phyloP scores from a whole-genome alignment of 2,888 invertebrate genomes.

The Plagiodera versicolora region DNA sequence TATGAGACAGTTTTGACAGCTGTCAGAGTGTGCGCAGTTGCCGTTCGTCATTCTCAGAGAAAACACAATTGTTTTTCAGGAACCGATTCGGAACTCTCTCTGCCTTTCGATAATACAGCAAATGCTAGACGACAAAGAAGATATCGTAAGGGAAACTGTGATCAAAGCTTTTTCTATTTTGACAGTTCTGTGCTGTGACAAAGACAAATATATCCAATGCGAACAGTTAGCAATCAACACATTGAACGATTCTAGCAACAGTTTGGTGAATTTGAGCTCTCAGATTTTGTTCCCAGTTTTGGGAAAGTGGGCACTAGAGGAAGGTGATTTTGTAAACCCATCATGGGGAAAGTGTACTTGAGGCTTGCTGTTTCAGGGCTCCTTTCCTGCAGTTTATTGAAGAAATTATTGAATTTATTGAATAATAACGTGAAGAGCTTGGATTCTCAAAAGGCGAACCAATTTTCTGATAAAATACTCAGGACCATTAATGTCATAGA shows the following conservation, averaged over 20 bases:
- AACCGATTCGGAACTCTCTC: slow-evolving; percentile 66
- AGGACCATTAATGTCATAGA: slow-evolving; percentile 48
- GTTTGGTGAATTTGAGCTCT: slow-evolving; percentile 59
- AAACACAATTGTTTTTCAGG: slow-evolving; percentile 48
- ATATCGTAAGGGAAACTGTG: slow-evolving; percentile 63
- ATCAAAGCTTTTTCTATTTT: slow-evolving; percentile 64
- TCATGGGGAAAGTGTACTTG: too few species aligned
- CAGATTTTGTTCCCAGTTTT: slow-evolving; percentile 64
- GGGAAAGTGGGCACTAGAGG: slow-evolving; percentile 63
- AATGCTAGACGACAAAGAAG: slow-evolving; percentile 70
- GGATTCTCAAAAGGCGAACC: slow-evolving; percentile 45
- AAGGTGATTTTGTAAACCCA: slow-evolving; percentile 46
- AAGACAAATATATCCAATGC: slow-evolving; percentile 65
- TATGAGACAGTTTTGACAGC: too few species aligned
- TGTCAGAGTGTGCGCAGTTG: too few species aligned
- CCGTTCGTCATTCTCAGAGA: too few species aligned
- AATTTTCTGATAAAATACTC: slow-evolving; percentile 45
- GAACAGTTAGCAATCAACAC: slow-evolving; percentile 63
- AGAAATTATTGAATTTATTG: slow-evolving; percentile 50
- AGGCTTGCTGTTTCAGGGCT: too few species aligned
- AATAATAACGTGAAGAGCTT: slow-evolving; percentile 47
- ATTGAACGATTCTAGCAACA: slow-evolving; percentile 60
- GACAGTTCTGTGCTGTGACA: slow-evolving; percentile 65
- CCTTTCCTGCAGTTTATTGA: slow-evolving; percentile 59
- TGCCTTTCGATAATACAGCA: slow-evolving; percentile 73